phyloP scores from a whole-genome alignment of 2,113 vertebrate species.

The Chaetodon trifascialis region DNA sequence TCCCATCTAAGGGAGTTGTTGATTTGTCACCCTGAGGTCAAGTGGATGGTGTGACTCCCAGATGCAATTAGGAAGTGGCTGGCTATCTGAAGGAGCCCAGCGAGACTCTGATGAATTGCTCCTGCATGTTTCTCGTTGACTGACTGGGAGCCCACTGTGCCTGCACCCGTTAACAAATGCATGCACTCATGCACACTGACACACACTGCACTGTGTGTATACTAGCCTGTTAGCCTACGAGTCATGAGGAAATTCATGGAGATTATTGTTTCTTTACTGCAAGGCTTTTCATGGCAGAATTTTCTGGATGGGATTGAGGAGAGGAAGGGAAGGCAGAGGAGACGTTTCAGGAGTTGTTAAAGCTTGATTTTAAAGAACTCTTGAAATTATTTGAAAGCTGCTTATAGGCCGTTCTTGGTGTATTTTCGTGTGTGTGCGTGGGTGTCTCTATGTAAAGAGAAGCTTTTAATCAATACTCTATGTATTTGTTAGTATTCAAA shows the following conservation, averaged over 20 bases:
- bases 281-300: neutral
- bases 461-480: neutral
- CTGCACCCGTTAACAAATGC: neutral
- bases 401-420: constrained; percentile 1
- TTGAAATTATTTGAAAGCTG: constrained; percentile 6
- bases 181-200: constrained; percentile 13
- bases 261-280: constrained; percentile 18
- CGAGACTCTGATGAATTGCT: constrained; percentile 66
- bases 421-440: neutral
- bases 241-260: neutral
- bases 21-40: constrained; percentile 76
- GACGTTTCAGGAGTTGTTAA: constrained; percentile 14
- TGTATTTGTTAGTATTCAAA: neutral
- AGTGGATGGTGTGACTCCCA: constrained; percentile 68
- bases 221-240: neutral
- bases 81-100: constrained; percentile 61
- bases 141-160: constrained; percentile 37
- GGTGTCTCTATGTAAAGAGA: neutral
- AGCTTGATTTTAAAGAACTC: neutral
- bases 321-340: constrained; percentile 16
- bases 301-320: constrained; percentile 8
- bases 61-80: constrained; percentile 75
- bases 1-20: constrained; percentile 41
- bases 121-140: constrained; percentile 51
- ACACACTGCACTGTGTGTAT: constrained; percentile 18